Conservation (phyloP, 1,140 invertebrate species). For the Sinonovacula constricta region DNA sequence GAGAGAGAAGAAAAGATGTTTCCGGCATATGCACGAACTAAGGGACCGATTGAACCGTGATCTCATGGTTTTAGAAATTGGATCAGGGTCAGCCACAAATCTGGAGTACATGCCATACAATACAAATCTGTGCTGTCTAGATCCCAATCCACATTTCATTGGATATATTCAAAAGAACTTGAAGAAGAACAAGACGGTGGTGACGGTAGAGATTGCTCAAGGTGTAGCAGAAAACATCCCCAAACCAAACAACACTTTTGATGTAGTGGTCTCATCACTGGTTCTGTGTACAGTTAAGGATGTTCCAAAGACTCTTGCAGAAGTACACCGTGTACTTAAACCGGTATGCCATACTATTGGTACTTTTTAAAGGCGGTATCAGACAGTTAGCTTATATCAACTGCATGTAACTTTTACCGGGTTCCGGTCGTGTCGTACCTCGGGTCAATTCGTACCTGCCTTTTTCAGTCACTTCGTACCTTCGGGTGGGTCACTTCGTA, state of each 20-base stretch:
- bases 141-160: slow-evolving; percentile 5
- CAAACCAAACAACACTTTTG: background rate
- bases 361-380: no score
- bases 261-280: background rate
- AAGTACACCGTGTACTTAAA: slow-evolving; percentile 13
- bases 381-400: no score
- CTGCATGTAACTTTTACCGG: no score
- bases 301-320: background rate
- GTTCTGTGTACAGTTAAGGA: slow-evolving; percentile 13
- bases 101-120: background rate
- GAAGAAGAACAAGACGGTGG: background rate
- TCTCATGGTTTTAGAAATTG: background rate
- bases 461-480: no score
- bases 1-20: background rate
- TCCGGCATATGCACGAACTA: background rate
- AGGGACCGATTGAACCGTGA: background rate
- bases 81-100: slow-evolving; percentile 3
- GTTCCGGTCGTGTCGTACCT: no score
- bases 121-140: background rate
- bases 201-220: background rate
- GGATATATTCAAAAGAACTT: background rate
- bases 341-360: no score
- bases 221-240: slow-evolving; percentile 5
- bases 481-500: no score
- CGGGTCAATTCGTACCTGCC: no score